Evolutionary conservation across 2,888 invertebrate genomes (phyloP), one percentile per base, ranked within the genome.

Genomic region (Archaeoteleia sp.): DNA sequence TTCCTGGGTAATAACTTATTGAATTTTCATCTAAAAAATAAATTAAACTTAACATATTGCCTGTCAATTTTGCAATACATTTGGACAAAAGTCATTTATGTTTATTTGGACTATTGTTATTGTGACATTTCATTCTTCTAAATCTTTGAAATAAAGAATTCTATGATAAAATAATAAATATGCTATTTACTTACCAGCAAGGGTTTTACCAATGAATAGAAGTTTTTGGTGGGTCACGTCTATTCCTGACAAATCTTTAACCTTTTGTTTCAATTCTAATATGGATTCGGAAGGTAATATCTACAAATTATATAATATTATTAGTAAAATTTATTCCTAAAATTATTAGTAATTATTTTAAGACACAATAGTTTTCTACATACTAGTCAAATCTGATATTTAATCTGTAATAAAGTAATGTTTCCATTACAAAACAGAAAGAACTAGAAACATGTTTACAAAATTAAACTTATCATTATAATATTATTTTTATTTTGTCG

Each of bases 191-290:
- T 46, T 78, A 86, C 86, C 86, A 71, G 89, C 86, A 48, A 94
- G 85, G 0, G 92, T 88, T 74, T 92, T 89, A 1, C 94, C 94
- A 2, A 90, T 86, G n/a, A 91, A 86, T 9, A 94, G 86, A 39
- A 94, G 85, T 74, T 91, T 92, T 81, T 93, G 93, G 77, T 91
- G 90, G 29, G 88, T 84, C 8, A 90, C 87, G 7, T 93, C 92
- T 72, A 93, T 90, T 42, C 90, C 88, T 40, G 93, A 82, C 40
- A 89, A 87, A 60, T 86, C 85, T 54, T 90, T 89, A 17, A 93
- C 88, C 86, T 90, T 87, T 68, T 89, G 88, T 82, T 94, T 94
- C 23, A 94, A 86, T 77, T 92, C 91, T 12, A 88, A 85, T 73
- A 94, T 90, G 12, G 88, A 89, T 15, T 85, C 85, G 6, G 82